Evolutionary conservation across 2,113 vertebrate genomes (phyloP), one percentile per base, ranked within the genome.

Genomic region (Nettapus auritus): DNA sequence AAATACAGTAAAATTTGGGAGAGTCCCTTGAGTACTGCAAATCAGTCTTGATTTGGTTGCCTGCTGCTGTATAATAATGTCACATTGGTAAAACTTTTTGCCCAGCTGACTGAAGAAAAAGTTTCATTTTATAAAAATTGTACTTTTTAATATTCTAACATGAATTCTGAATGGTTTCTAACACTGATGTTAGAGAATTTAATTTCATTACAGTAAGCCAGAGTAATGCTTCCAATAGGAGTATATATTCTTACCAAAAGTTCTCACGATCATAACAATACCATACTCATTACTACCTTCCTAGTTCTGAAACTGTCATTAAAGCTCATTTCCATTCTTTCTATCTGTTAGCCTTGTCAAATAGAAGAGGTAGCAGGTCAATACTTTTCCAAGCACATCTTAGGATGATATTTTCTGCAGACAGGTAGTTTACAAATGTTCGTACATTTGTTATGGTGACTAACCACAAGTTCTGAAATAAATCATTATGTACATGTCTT

Each of bases 211-310:
- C 20, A 75, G 42, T 57, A 46, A 11, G 13, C 9, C 40, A 38
- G 53, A 44, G 8, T 5, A 11, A 2, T 44, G 10, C 14, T 22
- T 85, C 20, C 17, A 60, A 21, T 64, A 63, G 33, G 31, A 66
- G 3, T 29, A 15, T 3, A 33, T 14, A 5, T 22, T 38, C 5
- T 64, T 73, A 10, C 0, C 2, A 31, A 77, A 28, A 62, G 2
- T 55, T 81, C 46, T n/a, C 29, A 17, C 6, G 11, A 48, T 48
- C 46, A 33, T 70, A 62, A 81, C 82, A 59, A 33, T n/a, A 12
- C 8, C 29, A 63, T 68, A 18, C 56, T 70, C 9, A 5, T 52
- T 71, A 59, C 31, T 55, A 9, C 9, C 3, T 33, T 75, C 12
- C 33, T 48, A 13, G 29, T 86, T 77, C n/a, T 86, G 56, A 90